These are phyloP conservation scores for Dusona sp. DNA, from an alignment of 2,888 invertebrate species.

Conservation along the genomic window DNA sequence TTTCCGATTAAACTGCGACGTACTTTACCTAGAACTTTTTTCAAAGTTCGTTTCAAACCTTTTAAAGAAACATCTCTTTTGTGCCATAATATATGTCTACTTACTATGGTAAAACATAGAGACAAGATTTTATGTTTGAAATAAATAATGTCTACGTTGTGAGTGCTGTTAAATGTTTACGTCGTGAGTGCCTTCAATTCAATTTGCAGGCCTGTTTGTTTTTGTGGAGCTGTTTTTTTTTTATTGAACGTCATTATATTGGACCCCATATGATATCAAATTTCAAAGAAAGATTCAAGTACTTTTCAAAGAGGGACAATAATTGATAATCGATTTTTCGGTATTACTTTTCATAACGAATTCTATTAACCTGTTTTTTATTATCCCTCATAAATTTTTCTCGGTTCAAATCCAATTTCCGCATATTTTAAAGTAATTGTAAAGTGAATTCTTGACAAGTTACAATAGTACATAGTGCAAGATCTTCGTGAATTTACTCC, in stretches of 20 bases:
- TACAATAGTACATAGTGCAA: neutral
- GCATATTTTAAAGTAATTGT: neutral
- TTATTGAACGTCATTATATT: neutral
- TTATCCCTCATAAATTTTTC: neutral
- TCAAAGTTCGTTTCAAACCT: neutral
- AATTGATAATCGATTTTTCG: neutral
- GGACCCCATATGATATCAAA: neutral
- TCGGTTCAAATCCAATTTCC: neutral
- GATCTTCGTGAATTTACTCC: neutral
- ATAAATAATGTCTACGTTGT: neutral
- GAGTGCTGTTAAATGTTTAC: neutral
- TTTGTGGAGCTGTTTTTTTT: no score
- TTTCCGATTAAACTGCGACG: constrained; percentile 44
- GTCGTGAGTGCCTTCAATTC: neutral
- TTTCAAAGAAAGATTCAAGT: neutral
- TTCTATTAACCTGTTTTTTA: neutral
- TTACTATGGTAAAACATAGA: neutral
- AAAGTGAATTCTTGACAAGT: neutral
- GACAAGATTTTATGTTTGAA: neutral
- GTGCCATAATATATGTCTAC: neutral
- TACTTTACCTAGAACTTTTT: constrained; percentile 8
- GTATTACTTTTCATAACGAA: neutral
- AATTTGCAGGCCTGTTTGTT: neutral
- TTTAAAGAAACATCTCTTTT: constrained; percentile 8
- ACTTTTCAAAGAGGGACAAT: neutral